Base-by-base conservation (phyloP, 2,888 invertebrate genomes). In the Clistopyga incitator region DNA sequence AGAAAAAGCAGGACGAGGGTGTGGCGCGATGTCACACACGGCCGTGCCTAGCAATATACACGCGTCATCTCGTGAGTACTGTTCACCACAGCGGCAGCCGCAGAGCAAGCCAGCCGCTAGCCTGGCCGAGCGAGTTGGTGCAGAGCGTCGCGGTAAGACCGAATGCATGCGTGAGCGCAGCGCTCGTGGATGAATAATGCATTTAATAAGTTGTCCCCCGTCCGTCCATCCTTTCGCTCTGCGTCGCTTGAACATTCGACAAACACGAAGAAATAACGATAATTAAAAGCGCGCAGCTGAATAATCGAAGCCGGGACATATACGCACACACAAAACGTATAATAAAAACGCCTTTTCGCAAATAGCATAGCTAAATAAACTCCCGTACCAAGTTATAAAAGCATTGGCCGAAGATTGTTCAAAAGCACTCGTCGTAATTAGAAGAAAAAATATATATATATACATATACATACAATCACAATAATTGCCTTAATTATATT, bases 11-110 rank as follows among this genome's bases (percentile, higher is more conserved):
- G 61, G 77, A 76, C 65, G 79, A 81, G 84, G 84, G 79, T 78
- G 67, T 81, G 77, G 85, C 74, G 88, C 87, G 83, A 84, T 88
- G 85, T 85, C 86, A 79, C 65, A 45, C 82, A 85, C 84, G 84
- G 65, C 47, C 47, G 76, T 54, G 54, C 54, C 47, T 45, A 38
- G 80, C 80, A 74, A 64, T 59, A 80, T 68, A 71, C 80, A 80
- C 77, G 56, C 77, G 83, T 84, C 80, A 84, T 84, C 80, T 68
- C 54, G 74, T 54, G 50, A 42, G 45, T 54, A 47, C 59, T 13
- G 10, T 42, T 56, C 25, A 50, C 18, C 50, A 29, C 38, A 59
- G 59, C 18, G 38, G n/a, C 42, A 50, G 64, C 45, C 61, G 8
- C 25, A 11, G 4, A 38, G 38, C n/a, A 18, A n/a, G 34, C 6